Conservation (phyloP, 2,797 vertebrate species). For the Bradypodion pumilum region DNA sequence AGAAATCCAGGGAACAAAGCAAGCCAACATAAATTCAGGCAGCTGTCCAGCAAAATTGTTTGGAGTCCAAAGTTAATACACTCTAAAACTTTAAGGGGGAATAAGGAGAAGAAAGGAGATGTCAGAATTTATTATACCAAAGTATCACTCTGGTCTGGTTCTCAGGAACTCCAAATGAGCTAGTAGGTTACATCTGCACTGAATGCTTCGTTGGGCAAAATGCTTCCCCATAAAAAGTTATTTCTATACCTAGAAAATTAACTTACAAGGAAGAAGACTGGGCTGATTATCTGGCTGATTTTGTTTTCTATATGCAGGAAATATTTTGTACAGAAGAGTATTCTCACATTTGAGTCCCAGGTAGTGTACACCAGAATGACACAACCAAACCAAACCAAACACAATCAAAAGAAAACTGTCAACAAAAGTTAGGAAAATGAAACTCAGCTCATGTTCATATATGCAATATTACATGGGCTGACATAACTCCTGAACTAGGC, state of each 20-base stretch:
- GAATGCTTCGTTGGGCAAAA: neutral
- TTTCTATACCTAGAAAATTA: neutral
- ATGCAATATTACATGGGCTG: neutral
- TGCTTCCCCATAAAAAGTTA: too few relatives aligned
- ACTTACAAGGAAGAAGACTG: neutral
- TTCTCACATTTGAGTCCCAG: neutral
- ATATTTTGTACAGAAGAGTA: neutral
- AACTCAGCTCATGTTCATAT: neutral
- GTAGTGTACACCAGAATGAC: too few relatives aligned
- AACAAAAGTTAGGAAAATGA: neutral
- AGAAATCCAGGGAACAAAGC: constrained; percentile 54
- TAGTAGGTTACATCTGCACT: neutral
- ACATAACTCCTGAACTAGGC: neutral
- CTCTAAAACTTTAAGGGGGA: constrained; percentile 74
- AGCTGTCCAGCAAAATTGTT: constrained; percentile 64
- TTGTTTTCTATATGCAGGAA: neutral
- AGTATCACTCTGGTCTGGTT: neutral
- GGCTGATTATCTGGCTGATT: neutral
- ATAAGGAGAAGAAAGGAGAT: constrained; percentile 12
- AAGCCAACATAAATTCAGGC: constrained; percentile 69
- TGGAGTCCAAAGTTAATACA: constrained; percentile 53
- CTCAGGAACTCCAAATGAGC: neutral
- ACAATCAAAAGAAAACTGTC: too few relatives aligned
- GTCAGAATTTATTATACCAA: neutral
- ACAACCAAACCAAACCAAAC: too few relatives aligned